phyloP scores from a whole-genome alignment of 2,888 invertebrate genomes.

The Cabera pusaria region DNA sequence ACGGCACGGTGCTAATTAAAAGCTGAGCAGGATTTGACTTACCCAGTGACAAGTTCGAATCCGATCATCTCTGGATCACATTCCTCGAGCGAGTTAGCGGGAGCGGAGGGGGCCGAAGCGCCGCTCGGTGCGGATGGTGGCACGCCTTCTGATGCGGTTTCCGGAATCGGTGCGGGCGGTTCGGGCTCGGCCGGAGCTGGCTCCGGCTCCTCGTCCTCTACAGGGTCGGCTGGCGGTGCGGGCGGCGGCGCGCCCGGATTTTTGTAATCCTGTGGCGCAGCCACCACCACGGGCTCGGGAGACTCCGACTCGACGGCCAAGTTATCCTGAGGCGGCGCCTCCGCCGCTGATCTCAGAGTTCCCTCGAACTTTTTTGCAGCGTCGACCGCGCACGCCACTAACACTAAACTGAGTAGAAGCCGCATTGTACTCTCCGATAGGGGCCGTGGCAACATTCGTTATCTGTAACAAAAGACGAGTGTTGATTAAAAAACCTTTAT shows the following conservation, averaged over 20 bases:
- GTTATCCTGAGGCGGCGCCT: constrained; percentile 77
- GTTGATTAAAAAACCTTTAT: constrained; percentile 55
- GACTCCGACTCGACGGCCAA: constrained; percentile 71
- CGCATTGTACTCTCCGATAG: constrained; percentile 68
- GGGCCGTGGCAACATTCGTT: constrained; percentile 73
- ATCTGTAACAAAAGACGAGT: constrained; percentile 75
- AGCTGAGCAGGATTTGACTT: constrained; percentile 41
- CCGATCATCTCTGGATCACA: constrained; percentile 95
- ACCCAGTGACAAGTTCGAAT: constrained; percentile 95
- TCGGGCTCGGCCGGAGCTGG: constrained; percentile 35
- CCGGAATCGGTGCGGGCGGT: constrained; percentile 59
- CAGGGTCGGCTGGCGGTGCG: constrained; percentile 38
- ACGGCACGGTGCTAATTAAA: constrained; percentile 18
- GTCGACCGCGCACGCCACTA: constrained; percentile 70
- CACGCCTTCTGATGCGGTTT: constrained; percentile 72
- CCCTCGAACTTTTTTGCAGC: constrained; percentile 78
- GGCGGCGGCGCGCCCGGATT: constrained; percentile 69
- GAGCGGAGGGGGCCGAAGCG: constrained; percentile 77
- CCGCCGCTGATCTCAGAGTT: constrained; percentile 72
- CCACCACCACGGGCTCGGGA: constrained; percentile 70
- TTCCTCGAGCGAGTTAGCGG: constrained; percentile 86
- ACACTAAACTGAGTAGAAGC: constrained; percentile 70
- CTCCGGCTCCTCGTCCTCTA: constrained; percentile 29
- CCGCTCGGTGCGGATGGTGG: constrained; percentile 78
- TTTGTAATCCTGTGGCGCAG: constrained; percentile 71